phyloP scores from a whole-genome alignment of 2,797 vertebrate species.

The Hypotaenidia philippensis region DNA sequence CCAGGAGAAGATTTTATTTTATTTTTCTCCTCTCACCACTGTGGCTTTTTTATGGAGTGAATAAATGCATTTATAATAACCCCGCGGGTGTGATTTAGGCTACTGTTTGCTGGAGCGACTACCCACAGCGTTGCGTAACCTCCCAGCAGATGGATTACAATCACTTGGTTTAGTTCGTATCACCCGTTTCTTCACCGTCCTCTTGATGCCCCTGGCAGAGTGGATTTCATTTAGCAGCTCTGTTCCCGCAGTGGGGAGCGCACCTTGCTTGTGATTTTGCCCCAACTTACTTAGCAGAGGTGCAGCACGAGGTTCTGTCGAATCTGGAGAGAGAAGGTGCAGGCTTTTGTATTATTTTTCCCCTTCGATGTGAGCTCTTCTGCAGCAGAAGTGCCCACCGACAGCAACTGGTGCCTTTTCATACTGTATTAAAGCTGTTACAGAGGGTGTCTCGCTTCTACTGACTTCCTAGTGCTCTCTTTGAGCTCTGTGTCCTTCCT shows the following conservation, averaged over 20 bases:
- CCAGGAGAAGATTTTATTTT: background rate
- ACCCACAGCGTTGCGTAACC: constrained; percentile 49
- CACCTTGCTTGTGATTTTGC: background rate
- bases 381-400: background rate
- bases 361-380: background rate
- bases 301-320: background rate
- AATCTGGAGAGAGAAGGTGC: background rate
- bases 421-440: background rate
- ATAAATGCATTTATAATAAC: constrained; percentile 70
- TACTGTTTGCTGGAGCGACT: constrained; percentile 8
- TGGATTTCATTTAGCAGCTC: background rate
- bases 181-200: background rate
- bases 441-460: background rate
- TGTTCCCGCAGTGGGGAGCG: background rate
- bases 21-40: constrained; percentile 23
- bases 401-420: background rate
- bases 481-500: background rate
- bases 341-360: accelerated
- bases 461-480: background rate
- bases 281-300: background rate
- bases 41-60: constrained; percentile 34
- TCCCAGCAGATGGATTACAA: background rate
- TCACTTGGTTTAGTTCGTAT: background rate
- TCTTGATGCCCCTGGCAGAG: background rate
- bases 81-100: constrained; percentile 23